These are phyloP conservation scores for Phorcus lineatus DNA, from an alignment of 2,888 invertebrate genomes.

Conservation along the genomic window DNA sequence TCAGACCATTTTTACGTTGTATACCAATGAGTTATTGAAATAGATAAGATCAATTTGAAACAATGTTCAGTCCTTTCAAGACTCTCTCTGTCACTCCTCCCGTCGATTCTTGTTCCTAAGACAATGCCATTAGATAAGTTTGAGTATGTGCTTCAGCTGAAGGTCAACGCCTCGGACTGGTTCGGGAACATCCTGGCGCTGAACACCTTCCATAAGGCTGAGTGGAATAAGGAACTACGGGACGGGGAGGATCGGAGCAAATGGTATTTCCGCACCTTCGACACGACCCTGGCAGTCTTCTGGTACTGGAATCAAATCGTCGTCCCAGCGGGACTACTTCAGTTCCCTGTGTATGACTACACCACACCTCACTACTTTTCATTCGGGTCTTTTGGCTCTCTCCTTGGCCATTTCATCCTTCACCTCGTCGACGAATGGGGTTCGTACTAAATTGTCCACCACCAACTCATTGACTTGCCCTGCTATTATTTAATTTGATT, in stretches of 20 bases:
- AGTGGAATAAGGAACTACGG: conserved; percentile 58
- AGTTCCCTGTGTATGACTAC: conserved; percentile 67
- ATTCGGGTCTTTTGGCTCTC: conserved; percentile 67
- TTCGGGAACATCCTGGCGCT: conserved; percentile 78
- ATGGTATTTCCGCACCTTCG: conserved; percentile 58
- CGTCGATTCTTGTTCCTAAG: too few species aligned
- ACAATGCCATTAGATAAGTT: too few species aligned
- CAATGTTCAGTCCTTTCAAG: too few species aligned
- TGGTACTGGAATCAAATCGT: conserved; percentile 67
- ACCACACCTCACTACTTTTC: conserved; percentile 62
- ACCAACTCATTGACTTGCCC: not conserved
- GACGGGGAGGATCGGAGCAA: conserved; percentile 49
- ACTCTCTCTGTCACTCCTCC: too few species aligned
- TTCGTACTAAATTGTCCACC: conserved; percentile 26
- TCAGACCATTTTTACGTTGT: too few species aligned
- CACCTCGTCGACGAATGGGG: conserved; percentile 65
- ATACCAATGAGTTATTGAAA: too few species aligned
- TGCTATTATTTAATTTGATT: too few species aligned
- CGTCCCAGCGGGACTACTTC: conserved; percentile 68
- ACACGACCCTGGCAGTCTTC: conserved; percentile 51
- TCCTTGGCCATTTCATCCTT: conserved; percentile 60
- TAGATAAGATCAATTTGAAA: too few species aligned
- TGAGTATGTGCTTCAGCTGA: conserved; percentile 72
- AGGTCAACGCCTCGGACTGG: conserved; percentile 78
- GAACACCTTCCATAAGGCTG: conserved; percentile 75